Percentiles rank a stretch among this genome's conserved stretches.
phyloP scores from a whole-genome alignment of 2,113 vertebrate genomes.

The Peucedramus taeniatus region DNA sequence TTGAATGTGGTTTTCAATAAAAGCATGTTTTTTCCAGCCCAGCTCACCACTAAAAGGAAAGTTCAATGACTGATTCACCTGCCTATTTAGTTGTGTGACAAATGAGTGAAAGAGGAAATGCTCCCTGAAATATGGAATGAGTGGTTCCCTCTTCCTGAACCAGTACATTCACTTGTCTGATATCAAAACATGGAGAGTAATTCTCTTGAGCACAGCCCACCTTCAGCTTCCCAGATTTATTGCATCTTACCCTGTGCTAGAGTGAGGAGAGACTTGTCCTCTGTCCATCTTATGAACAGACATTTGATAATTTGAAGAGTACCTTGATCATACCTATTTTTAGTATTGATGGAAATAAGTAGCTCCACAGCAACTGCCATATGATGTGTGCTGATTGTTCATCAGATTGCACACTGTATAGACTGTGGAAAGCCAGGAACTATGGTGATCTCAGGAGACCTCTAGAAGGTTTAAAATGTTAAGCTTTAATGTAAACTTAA shows the following conservation, averaged over 20 bases:
- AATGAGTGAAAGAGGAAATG: neutral
- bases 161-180: neutral
- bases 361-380: neutral
- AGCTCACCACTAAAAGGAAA: neutral
- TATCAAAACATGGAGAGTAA: neutral
- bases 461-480: neutral
- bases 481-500: neutral
- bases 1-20: neutral
- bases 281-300: neutral
- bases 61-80: neutral
- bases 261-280: neutral
- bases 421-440: neutral
- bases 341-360: neutral
- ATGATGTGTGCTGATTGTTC: neutral
- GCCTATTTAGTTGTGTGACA: neutral
- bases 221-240: neutral
- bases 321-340: neutral
- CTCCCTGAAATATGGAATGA: neutral
- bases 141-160: neutral
- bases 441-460: neutral
- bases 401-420: neutral
- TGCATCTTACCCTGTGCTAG: neutral
- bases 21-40: neutral
- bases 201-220: neutral
- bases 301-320: neutral